Evolutionary conservation across 2,113 vertebrate species (phyloP).

Genomic region (Odocoileus virginianus): DNA sequence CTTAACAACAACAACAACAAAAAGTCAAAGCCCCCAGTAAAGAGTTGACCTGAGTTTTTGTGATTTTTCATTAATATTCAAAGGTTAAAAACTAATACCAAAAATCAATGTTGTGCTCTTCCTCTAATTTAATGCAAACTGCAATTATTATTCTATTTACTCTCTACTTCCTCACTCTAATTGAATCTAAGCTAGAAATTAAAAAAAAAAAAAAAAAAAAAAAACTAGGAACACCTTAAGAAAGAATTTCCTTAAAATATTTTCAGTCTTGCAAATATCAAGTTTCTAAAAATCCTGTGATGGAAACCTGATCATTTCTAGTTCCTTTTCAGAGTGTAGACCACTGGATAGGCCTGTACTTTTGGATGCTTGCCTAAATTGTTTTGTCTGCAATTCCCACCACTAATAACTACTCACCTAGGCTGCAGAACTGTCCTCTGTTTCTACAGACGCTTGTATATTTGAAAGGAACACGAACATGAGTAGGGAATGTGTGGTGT

Average conservation of each 20-base stretch:
- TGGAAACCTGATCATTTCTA: slow-evolving; percentile 8
- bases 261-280: slow-evolving; percentile 28
- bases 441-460: not conserved
- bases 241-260: slow-evolving; percentile 45
- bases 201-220: not conserved
- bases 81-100: not conserved
- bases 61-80: not conserved
- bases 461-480: not conserved
- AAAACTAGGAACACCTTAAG: not conserved
- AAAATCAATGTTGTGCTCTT: not conserved
- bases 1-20: not conserved
- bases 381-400: not conserved
- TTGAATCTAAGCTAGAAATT: not conserved
- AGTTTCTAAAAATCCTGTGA: slow-evolving; percentile 40
- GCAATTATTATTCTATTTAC: not conserved
- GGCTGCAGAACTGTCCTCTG: not conserved
- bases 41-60: not conserved
- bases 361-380: slow-evolving; percentile 17
- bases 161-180: not conserved
- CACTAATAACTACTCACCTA: not conserved
- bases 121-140: not conserved
- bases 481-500: not conserved
- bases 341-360: not conserved
- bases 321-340: not conserved
- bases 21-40: not conserved